Percentiles rank a stretch among this genome's conserved stretches.
These are phyloP conservation scores for Drosophila siamana DNA, from an alignment of 2,888 invertebrate genomes.

Conservation along the genomic window DNA sequence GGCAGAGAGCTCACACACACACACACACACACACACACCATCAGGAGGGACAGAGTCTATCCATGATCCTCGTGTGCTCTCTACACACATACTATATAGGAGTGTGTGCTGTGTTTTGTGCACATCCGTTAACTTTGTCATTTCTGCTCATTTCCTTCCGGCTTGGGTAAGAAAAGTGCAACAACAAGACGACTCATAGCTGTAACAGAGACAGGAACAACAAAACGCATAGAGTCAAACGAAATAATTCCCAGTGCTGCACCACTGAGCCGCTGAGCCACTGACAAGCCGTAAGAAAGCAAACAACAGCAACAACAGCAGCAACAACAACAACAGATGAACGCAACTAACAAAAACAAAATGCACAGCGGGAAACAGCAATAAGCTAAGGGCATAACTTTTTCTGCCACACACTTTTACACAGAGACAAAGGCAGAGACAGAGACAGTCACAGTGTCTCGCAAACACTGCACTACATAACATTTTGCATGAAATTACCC, in stretches of 20 bases:
- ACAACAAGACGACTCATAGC: conserved; percentile 35
- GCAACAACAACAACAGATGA: conserved; percentile 49
- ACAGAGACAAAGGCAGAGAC: conserved; percentile 20
- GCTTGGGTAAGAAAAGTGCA: conserved; percentile 72
- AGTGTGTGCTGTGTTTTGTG: conserved; percentile 71
- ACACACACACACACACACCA: too few species aligned
- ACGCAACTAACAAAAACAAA: conserved; percentile 50
- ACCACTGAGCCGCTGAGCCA: conserved; percentile 74
- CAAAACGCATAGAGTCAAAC: conserved; percentile 41
- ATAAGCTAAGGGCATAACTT: conserved; percentile 79
- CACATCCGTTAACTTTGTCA: conserved; percentile 83
- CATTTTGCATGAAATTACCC: conserved; percentile 74
- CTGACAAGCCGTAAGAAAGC: conserved; percentile 78
- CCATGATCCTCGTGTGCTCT: not conserved
- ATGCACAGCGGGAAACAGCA: conserved; percentile 73
- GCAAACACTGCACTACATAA: conserved; percentile 7
- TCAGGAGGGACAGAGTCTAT: conserved; percentile 14
- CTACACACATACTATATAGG: conserved; percentile 10
- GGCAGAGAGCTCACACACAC: conserved; percentile 44
- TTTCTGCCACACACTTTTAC: conserved; percentile 43
- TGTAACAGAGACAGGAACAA: conserved; percentile 14
- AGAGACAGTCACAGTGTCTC: conserved; percentile 11
- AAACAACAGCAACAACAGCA: conserved; percentile 58
- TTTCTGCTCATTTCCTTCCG: conserved; percentile 82
- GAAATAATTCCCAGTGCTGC: conserved; percentile 71